A percentile compares a stretch with the other conserved stretches of the same genome.
Evolutionary conservation across 1,140 invertebrate species (phyloP).

Genomic region (Vanessa tameamea): DNA sequence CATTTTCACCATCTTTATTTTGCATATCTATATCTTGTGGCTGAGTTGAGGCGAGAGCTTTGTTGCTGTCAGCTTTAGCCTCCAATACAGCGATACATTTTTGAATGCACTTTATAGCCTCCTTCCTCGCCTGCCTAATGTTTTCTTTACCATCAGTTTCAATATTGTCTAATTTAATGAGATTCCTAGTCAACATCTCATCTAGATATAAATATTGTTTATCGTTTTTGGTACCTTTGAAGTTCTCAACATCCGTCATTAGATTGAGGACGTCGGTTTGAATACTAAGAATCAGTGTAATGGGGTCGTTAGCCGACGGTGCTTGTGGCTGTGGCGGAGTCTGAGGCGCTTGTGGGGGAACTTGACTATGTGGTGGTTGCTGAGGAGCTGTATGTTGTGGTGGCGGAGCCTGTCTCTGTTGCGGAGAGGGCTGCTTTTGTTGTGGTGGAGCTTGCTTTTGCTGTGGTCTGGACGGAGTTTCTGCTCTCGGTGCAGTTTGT

Average conservation of each 20-base stretch:
- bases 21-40: constrained; percentile 67
- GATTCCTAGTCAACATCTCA: constrained; percentile 96
- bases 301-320: constrained; percentile 83
- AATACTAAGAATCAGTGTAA: constrained; percentile 89
- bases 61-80: constrained; percentile 82
- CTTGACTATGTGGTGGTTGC: constrained; percentile 53
- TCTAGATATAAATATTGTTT: constrained; percentile 94
- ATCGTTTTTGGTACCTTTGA: constrained; percentile 87
- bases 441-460: constrained; percentile 62
- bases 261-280: constrained; percentile 90
- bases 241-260: constrained; percentile 89
- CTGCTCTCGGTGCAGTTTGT: constrained; percentile 65
- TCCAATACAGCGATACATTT: constrained; percentile 92
- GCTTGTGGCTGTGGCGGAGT: constrained; percentile 43
- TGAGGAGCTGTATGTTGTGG: constrained; percentile 61
- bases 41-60: constrained; percentile 50
- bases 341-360: constrained; percentile 49
- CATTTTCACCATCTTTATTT: constrained; percentile 40
- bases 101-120: constrained; percentile 94
- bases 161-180: constrained; percentile 95
- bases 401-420: constrained; percentile 49
- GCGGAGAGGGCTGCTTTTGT: constrained; percentile 59
- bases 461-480: constrained; percentile 63
- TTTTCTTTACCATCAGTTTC: constrained; percentile 95
- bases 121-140: constrained; percentile 91